phyloP scores from a whole-genome alignment of 2,797 vertebrate genomes.

The Rhynchotus rufescens region DNA sequence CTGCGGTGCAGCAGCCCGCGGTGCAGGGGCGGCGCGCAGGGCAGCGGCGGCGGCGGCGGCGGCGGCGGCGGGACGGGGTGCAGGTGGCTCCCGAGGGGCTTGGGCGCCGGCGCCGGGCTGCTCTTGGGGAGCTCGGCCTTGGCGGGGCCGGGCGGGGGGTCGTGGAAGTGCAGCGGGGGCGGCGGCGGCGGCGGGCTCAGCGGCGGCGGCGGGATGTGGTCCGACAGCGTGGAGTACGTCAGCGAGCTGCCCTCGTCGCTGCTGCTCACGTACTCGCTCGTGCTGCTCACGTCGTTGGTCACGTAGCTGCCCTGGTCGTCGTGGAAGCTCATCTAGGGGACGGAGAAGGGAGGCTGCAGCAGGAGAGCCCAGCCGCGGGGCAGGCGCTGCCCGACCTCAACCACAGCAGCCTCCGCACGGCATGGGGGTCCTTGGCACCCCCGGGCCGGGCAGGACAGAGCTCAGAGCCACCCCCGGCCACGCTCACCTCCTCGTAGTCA shows the following conservation, averaged over 20 bases:
- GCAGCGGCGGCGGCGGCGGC: constrained; percentile 82
- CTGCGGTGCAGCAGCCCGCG: constrained; percentile 81
- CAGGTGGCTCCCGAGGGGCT: constrained; percentile 40
- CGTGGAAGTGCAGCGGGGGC: constrained; percentile 85
- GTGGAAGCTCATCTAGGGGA: constrained; percentile 93
- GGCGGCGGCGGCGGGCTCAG: constrained; percentile 91
- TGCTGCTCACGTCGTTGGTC: constrained; percentile 88
- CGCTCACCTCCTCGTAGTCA: constrained; percentile 94
- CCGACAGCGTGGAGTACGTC: constrained; percentile 91
- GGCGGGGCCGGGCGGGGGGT: constrained; percentile 80
- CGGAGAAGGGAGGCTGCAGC: background rate
- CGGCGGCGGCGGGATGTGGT: constrained; percentile 90
- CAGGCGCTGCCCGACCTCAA: background rate
- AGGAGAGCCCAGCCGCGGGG: background rate
- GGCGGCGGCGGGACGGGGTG: constrained; percentile 90
- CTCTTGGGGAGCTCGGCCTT: constrained; percentile 80
- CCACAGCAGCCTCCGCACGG: background rate
- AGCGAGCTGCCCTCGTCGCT: constrained; percentile 92
- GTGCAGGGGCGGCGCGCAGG: constrained; percentile 81
- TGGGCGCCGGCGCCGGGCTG: constrained; percentile 76
- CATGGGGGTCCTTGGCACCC: background rate
- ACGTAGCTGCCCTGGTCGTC: constrained; percentile 89
- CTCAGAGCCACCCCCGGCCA: background rate
- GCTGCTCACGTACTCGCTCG: constrained; percentile 92
- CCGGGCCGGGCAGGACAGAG: too few relatives aligned